Conservation (phyloP, 1,140 invertebrate genomes). For the Eumeta japonica region DNA sequence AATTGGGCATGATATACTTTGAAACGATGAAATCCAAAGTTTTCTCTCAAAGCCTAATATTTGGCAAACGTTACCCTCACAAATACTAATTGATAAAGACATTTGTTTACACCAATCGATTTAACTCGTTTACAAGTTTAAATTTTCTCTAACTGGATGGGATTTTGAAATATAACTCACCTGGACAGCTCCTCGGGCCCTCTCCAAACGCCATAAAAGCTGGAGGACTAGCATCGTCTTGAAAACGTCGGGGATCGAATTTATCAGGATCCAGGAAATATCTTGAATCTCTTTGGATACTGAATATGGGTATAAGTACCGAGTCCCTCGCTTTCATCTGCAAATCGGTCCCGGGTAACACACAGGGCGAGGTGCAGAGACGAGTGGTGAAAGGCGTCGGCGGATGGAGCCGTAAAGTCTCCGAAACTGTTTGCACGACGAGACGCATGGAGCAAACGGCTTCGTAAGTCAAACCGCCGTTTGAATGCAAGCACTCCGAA, state of each 20-base stretch:
- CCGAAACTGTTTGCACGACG: slow-evolving; percentile 64
- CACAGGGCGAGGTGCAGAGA: slow-evolving; percentile 43
- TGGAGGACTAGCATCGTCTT: slow-evolving; percentile 30
- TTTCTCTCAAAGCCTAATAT: too few species aligned
- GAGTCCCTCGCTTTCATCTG: slow-evolving; percentile 55
- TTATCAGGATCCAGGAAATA: slow-evolving; percentile 54
- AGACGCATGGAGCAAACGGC: slow-evolving; percentile 59
- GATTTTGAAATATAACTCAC: too few species aligned
- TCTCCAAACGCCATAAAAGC: slow-evolving; percentile 51
- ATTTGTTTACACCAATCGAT: too few species aligned
- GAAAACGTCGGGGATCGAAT: slow-evolving; percentile 65
- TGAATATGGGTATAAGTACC: slow-evolving; percentile 61
- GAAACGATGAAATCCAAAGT: too few species aligned
- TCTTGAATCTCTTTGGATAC: slow-evolving; percentile 59
- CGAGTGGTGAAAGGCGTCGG: slow-evolving; percentile 62
- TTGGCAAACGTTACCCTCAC: slow-evolving; percentile 5
- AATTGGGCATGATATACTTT: too few species aligned
- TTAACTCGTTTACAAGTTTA: too few species aligned
- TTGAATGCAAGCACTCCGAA: slow-evolving; percentile 24
- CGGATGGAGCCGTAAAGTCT: slow-evolving; percentile 65
- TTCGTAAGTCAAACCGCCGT: slow-evolving; percentile 41
- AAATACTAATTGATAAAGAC: too few species aligned
- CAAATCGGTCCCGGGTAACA: slow-evolving; percentile 36
- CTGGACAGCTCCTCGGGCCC: slow-evolving; percentile 59
- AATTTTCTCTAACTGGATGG: too few species aligned